Base-by-base conservation (phyloP, 2,797 vertebrate genomes). In the Notolabrus celidotus region DNA sequence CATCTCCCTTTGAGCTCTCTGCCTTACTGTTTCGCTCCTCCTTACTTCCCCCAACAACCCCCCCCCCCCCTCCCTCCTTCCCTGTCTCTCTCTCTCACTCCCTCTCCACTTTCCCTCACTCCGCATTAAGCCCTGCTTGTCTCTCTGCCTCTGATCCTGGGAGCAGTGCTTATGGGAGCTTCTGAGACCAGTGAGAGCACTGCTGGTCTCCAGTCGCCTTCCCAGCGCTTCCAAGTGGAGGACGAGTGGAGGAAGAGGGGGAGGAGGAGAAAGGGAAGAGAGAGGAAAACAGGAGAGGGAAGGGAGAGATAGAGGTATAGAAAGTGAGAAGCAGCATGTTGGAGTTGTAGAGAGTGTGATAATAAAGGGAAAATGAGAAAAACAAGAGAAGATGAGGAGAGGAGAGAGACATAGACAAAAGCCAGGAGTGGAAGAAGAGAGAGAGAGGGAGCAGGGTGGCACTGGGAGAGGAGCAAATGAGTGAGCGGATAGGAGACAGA, bases 11-110 rank as follows among this genome's bases (percentile, higher is more conserved):
- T 88, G 9, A 50, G 0, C 67, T 36, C 31, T 66, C 65, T 69
- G 53, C 89, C 88, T 90, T 67, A 55, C 91, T 91, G 91, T 86
- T 92, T 88, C 90, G 83, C 91, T 92, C 88, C 86, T 92, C 88
- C 84, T 62, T 25, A 15, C 54, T 10, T 14, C 61, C 80, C 77
- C 68, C 74, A 27, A 64, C 72, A 8, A 6, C 45, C 49, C 45
- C 66, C 50, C 3, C 76, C 57, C 22, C 49, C 25, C 16, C 52
- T 67, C 46, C 45, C 66, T 51, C 4, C 74, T 55, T 61, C 49
- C 42, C 66, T 50, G n/a, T n/a, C n/a, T n/a, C n/a, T 3, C 75
- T 57, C 20, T 49, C 25, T 17, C 49, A 66, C 49, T 39, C 66
- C 49, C 4, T 74, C 55, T 61, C 66, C 42, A 58, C 71, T 71